Conservation (phyloP, 2,113 vertebrate species). For the Eonycteris spelaea region DNA sequence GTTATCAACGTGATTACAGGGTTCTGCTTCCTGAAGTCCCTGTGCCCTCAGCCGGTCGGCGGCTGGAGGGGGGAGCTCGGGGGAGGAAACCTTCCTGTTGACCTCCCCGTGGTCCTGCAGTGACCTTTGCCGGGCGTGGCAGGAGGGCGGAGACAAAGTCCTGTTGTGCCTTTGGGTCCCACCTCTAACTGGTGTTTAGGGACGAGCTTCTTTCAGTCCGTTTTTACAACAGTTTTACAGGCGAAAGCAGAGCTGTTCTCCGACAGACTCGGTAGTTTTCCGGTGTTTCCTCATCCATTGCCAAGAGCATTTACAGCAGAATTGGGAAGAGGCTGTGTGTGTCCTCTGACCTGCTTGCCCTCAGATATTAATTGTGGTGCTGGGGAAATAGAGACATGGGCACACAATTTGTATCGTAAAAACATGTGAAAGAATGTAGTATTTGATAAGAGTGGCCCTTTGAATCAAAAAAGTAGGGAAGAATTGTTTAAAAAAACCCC, state of each 20-base stretch:
- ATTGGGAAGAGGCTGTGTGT: background rate
- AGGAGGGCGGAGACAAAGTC: too few species aligned
- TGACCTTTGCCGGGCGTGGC: background rate
- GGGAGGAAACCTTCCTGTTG: fast-evolving
- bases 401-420: too few species aligned
- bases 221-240: background rate
- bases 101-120: fast-evolving
- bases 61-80: background rate
- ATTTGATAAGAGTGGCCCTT: background rate
- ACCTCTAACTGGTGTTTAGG: background rate
- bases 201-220: background rate
- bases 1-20: fast-evolving
- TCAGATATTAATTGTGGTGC: fast-evolving
- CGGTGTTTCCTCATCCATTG: fast-evolving
- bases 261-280: background rate
- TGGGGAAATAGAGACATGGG: background rate
- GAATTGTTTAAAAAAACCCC: background rate
- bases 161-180: background rate
- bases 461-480: background rate
- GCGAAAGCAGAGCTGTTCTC: background rate
- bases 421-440: background rate
- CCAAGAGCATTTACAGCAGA: background rate
- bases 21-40: background rate
- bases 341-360: background rate
- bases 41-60: background rate